A percentile compares a stretch with the other conserved stretches of the same genome.
Evolutionary conservation across 2,888 invertebrate genomes (phyloP).

Genomic region (Cosmia pyralina): DNA sequence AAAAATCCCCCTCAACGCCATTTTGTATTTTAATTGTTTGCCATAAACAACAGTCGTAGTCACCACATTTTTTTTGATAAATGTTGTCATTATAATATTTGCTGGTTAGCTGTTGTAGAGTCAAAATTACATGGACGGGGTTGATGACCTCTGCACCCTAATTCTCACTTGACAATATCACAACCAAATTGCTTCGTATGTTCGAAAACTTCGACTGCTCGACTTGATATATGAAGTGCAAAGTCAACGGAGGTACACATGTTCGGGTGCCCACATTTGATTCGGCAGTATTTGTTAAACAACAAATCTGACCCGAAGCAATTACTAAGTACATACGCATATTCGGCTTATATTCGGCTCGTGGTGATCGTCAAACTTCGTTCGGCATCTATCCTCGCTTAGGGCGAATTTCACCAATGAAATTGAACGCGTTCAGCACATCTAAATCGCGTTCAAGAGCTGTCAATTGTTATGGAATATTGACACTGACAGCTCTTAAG

Average conservation of each 20-base stretch:
- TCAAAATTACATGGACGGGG: constrained; percentile 40
- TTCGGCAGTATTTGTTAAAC: background rate
- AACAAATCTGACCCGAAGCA: background rate
- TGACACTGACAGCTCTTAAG: too few relatives aligned
- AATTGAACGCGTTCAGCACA: too few relatives aligned
- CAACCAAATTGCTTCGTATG: background rate
- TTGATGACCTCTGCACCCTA: constrained; percentile 16
- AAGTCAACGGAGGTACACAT: too few relatives aligned
- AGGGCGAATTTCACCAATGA: too few relatives aligned
- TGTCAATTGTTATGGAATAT: too few relatives aligned
- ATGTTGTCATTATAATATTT: constrained; percentile 55
- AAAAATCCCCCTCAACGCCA: constrained; percentile 23
- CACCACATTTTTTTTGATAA: constrained; percentile 34
- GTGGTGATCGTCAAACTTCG: background rate
- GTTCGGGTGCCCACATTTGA: too few relatives aligned
- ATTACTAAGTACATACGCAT: background rate
- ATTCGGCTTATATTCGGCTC: background rate
- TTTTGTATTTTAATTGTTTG: constrained; percentile 44
- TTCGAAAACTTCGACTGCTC: background rate
- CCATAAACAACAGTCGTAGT: constrained; percentile 45
- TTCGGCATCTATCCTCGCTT: background rate
- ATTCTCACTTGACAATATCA: background rate
- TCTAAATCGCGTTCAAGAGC: too few relatives aligned
- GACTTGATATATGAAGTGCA: background rate
- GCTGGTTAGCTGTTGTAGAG: constrained; percentile 18